Conservation (phyloP, 2,797 vertebrate species). For the Mus spretus region DNA sequence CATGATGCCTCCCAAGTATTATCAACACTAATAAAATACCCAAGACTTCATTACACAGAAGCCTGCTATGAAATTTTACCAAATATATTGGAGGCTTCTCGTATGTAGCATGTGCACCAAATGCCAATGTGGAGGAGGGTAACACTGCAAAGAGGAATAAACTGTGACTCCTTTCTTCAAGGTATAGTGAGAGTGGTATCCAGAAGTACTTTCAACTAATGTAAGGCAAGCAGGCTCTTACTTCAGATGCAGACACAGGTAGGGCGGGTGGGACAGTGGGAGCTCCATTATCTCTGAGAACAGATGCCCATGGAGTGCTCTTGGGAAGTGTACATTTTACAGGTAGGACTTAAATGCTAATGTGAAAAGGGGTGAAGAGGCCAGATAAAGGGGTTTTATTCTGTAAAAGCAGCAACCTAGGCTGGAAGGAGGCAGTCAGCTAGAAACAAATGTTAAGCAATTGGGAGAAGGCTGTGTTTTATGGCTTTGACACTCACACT, state of each 20-base stretch:
- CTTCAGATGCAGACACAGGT: not conserved
- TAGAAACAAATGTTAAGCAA: not conserved
- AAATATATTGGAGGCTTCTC: not conserved
- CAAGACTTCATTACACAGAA: not conserved
- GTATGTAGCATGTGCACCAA: not conserved
- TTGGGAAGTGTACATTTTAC: not conserved
- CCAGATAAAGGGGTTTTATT: not conserved
- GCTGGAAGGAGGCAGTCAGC: not conserved
- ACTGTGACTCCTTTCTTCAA: not conserved
- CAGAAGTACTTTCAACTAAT: not conserved
- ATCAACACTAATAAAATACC: not conserved
- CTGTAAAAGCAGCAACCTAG: not conserved
- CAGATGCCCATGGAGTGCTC: not conserved
- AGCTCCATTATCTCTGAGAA: not conserved
- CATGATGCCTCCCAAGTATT: not conserved
- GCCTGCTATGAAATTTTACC: not conserved
- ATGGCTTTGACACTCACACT: not conserved
- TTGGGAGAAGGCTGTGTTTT: not conserved
- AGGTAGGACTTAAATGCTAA: not conserved
- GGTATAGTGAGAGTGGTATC: not conserved
- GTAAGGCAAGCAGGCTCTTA: not conserved
- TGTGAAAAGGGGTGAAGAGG: not conserved
- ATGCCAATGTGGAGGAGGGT: not conserved
- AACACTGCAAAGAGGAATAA: not conserved
- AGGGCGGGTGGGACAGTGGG: too few relatives aligned